Conservation (phyloP, 2,113 vertebrate species). For the Tiliqua scincoides region DNA sequence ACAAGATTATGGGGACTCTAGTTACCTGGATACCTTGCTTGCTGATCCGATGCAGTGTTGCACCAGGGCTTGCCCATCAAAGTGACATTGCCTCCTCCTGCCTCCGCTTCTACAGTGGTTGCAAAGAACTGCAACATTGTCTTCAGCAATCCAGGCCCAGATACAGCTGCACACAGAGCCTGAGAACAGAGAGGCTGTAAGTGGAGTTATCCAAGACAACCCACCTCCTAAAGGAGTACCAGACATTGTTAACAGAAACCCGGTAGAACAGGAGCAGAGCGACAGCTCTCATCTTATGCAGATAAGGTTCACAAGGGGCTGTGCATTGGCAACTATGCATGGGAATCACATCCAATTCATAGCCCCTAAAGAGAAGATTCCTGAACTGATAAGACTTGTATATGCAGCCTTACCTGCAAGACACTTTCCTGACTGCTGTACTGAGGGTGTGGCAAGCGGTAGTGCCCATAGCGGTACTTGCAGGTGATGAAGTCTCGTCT, state of each 20-base stretch:
- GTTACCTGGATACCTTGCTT: constrained; percentile 32
- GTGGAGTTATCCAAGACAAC: fast-evolving
- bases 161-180: constrained; percentile 86
- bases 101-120: constrained; percentile 37
- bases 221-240: neutral
- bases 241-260: neutral
- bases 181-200: constrained; percentile 49
- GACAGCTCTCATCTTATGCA: neutral
- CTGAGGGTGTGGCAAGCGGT: constrained; percentile 82
- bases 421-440: constrained; percentile 85
- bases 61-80: neutral
- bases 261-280: neutral
- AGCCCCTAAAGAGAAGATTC: neutral
- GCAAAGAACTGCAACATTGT: constrained; percentile 91
- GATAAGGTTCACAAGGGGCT: neutral
- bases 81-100: neutral
- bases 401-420: constrained; percentile 82
- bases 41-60: constrained; percentile 15
- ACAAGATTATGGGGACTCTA: neutral
- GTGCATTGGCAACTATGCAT: neutral
- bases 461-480: constrained; percentile 90
- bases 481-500: constrained; percentile 87
- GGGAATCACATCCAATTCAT: neutral
- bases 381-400: no score
- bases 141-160: constrained; percentile 90